Percentiles rank a stretch among this genome's conserved stretches.
Evolutionary conservation across 2,113 vertebrate genomes (phyloP).

Genomic region (Pachycephala philippinensis): DNA sequence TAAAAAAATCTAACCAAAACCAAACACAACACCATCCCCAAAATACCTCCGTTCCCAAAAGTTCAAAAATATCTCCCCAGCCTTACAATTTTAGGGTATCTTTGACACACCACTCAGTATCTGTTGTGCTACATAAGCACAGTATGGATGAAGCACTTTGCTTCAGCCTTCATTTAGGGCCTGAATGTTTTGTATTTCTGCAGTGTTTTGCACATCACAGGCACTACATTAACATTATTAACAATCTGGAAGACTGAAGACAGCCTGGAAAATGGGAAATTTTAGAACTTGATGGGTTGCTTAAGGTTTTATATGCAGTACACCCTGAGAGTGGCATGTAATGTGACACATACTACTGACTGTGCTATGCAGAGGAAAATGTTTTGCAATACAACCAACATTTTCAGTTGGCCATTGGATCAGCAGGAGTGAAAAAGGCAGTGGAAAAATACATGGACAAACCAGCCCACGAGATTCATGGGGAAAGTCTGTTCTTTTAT

Average conservation of each 20-base stretch:
- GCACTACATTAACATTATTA: background rate
- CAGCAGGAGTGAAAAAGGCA: background rate
- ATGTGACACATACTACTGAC: background rate
- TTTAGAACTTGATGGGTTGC: background rate
- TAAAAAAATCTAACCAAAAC: background rate
- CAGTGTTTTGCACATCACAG: background rate
- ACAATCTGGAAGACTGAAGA: background rate
- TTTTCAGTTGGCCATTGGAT: background rate
- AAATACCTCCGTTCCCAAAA: background rate
- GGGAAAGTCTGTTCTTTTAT: background rate
- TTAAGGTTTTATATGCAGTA: background rate
- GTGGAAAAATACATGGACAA: background rate
- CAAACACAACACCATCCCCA: background rate
- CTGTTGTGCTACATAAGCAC: background rate
- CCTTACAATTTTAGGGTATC: background rate
- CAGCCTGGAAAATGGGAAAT: background rate
- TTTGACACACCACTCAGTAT: background rate
- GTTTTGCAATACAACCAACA: background rate
- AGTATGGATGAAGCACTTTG: background rate
- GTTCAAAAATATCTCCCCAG: background rate
- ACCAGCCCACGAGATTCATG: background rate
- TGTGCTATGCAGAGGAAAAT: background rate
- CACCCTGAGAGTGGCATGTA: background rate
- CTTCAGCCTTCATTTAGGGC: background rate
- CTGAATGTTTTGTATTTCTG: background rate